phyloP scores from a whole-genome alignment of 2,797 vertebrate genomes.

The Myoxocephalus aenaeus region DNA sequence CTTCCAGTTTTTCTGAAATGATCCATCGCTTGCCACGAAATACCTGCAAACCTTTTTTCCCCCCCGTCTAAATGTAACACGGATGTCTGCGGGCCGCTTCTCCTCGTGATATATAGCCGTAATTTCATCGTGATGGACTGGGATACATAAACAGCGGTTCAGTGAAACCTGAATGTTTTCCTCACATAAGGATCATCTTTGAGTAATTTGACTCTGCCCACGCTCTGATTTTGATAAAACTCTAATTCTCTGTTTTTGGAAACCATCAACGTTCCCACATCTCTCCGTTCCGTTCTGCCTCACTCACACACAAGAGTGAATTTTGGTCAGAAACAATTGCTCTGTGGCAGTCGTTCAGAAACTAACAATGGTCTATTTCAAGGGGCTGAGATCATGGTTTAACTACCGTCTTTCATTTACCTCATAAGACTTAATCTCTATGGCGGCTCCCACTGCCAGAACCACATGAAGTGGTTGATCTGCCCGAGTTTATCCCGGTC shows the following conservation, averaged over 20 bases:
- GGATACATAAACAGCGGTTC: constrained; percentile 33
- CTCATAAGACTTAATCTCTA: constrained; percentile 73
- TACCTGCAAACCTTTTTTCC: constrained; percentile 19
- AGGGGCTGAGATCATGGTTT: constrained; percentile 73
- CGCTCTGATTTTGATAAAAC: constrained; percentile 49
- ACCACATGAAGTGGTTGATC: constrained; percentile 57
- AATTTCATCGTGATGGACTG: constrained; percentile 34
- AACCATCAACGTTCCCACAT: constrained; percentile 44
- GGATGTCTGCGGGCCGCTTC: constrained; percentile 7
- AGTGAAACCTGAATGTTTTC: constrained; percentile 20
- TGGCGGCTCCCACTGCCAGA: constrained; percentile 61
- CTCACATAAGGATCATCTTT: constrained; percentile 29
- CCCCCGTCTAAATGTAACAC: background rate
- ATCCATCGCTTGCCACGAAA: constrained; percentile 20
- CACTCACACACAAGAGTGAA: constrained; percentile 35
- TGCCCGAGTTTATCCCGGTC: constrained; percentile 45
- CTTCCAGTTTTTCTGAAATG: constrained; percentile 21
- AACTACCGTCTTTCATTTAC: constrained; percentile 77
- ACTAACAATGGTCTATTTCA: constrained; percentile 75
- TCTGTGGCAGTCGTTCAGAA: constrained; percentile 67
- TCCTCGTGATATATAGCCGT: constrained; percentile 9
- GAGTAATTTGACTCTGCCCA: constrained; percentile 15
- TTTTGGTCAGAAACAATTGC: constrained; percentile 66
- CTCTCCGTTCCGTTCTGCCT: constrained; percentile 20
- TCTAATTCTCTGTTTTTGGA: constrained; percentile 36